These are phyloP conservation scores for Drosophila lacteicornis DNA, from an alignment of 1,140 invertebrate genomes.

Conservation along the genomic window DNA sequence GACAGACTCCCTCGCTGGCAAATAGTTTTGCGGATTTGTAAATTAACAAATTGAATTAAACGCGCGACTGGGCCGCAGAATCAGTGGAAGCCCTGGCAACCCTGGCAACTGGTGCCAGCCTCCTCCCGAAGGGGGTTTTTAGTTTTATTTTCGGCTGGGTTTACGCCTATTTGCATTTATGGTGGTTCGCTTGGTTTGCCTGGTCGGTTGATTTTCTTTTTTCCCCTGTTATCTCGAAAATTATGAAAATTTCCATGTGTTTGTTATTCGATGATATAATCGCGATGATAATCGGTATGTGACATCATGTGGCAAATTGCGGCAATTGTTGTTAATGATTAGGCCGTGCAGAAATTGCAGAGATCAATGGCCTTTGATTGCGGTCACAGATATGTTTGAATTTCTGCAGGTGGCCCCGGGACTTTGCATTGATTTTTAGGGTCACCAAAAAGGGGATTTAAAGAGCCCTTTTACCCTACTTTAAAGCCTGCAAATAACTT, in stretches of 20 bases:
- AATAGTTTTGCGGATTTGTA: conserved; percentile 82
- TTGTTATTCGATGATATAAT: conserved; percentile 63
- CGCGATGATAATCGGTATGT: conserved; percentile 49
- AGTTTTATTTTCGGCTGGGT: conserved; percentile 41
- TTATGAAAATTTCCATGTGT: conserved; percentile 72
- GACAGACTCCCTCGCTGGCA: conserved; percentile 63
- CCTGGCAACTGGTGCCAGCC: conserved; percentile 5
- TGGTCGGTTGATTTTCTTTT: conserved; percentile 1
- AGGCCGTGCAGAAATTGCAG: conserved; percentile 54
- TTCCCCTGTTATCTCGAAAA: conserved; percentile 38
- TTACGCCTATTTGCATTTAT: conserved; percentile 41
- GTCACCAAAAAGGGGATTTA: conserved; percentile 2
- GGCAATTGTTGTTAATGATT: conserved; percentile 82
- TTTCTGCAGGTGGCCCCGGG: conserved; percentile 16
- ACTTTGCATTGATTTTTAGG: not conserved
- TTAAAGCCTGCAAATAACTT: conserved; percentile 34
- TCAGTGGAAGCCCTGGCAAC: conserved; percentile 21
- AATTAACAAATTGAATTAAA: conserved; percentile 84
- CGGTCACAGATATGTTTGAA: conserved; percentile 40
- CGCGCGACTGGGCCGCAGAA: conserved; percentile 61
- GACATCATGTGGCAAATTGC: conserved; percentile 70
- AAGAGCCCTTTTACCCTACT: not conserved
- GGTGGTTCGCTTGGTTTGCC: conserved; percentile 9
- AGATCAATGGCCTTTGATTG: conserved; percentile 81
- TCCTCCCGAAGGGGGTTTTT: conserved; percentile 14